These are phyloP conservation scores for Fragum sueziense DNA, from an alignment of 2,888 invertebrate species.

Conservation along the genomic window DNA sequence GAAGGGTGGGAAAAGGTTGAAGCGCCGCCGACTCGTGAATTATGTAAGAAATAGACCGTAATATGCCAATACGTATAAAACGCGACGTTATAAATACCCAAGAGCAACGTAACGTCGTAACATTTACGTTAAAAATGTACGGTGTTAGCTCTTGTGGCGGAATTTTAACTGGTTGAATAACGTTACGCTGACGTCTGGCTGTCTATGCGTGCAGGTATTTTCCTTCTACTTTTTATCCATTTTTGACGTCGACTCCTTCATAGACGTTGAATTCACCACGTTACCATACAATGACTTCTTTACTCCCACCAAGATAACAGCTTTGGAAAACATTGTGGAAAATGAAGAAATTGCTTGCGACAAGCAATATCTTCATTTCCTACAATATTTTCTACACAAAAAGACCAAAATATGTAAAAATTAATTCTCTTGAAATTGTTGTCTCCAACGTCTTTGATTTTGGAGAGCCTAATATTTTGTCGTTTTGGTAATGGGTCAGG, in stretches of 20 bases:
- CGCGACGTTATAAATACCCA: not conserved
- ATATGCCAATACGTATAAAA: slow-evolving; percentile 12
- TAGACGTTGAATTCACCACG: not conserved
- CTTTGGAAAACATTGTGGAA: no score
- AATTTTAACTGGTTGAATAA: not conserved
- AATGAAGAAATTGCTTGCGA: no score
- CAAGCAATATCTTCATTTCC: no score
- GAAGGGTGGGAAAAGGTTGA: no score
- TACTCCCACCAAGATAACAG: no score
- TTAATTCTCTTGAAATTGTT: no score
- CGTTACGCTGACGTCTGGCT: not conserved
- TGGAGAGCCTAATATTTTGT: no score
- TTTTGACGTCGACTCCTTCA: not conserved
- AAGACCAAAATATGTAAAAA: no score
- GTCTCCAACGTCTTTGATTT: no score
- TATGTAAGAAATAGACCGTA: slow-evolving; percentile 11
- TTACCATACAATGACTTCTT: no score
- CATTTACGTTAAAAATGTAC: not conserved
- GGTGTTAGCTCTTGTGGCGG: not conserved
- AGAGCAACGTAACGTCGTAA: not conserved
- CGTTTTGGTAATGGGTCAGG: not conserved
- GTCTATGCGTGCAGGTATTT: not conserved
- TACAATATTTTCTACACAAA: no score
- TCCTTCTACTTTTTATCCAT: not conserved
- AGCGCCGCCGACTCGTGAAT: not conserved